Percentiles rank a stretch among this genome's conserved stretches.
Conservation (phyloP, 2,888 invertebrate genomes). For the Amphipoea oculea region DNA sequence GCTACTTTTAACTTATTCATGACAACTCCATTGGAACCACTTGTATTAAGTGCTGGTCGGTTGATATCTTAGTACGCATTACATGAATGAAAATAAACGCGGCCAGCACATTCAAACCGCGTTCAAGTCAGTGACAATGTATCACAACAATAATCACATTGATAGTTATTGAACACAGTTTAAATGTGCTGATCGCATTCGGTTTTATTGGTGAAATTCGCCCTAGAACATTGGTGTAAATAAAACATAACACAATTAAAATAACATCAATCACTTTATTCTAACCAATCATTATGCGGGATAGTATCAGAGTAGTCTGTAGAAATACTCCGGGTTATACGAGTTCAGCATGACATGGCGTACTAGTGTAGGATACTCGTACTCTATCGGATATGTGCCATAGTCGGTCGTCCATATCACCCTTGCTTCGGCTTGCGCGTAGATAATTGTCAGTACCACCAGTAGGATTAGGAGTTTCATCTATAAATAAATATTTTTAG, state of each 20-base stretch:
- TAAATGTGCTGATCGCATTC: too few relatives aligned
- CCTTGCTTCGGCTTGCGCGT: constrained; percentile 40
- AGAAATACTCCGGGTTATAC: constrained; percentile 70
- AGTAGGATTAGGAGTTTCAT: constrained; percentile 69
- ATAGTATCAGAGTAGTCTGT: constrained; percentile 68
- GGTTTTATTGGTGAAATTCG: neutral
- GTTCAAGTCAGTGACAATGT: too few relatives aligned
- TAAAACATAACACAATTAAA: neutral
- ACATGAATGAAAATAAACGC: neutral
- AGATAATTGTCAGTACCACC: constrained; percentile 53
- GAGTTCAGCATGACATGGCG: constrained; percentile 17
- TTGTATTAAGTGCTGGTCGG: neutral
- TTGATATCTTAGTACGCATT: neutral
- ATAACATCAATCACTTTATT: constrained; percentile 16
- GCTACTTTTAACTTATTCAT: neutral
- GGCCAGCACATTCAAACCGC: neutral
- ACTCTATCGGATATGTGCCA: constrained; percentile 58
- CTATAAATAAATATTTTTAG: constrained; percentile 48
- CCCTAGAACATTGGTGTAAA: neutral
- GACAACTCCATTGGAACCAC: neutral
- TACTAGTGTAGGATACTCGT: neutral
- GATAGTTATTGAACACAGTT: too few relatives aligned
- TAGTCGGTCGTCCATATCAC: constrained; percentile 66
- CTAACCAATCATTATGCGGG: constrained; percentile 54
- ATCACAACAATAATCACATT: too few relatives aligned